Evolutionary conservation across 2,797 vertebrate species (phyloP).

Genomic region (Halcyon smyrnensis): DNA sequence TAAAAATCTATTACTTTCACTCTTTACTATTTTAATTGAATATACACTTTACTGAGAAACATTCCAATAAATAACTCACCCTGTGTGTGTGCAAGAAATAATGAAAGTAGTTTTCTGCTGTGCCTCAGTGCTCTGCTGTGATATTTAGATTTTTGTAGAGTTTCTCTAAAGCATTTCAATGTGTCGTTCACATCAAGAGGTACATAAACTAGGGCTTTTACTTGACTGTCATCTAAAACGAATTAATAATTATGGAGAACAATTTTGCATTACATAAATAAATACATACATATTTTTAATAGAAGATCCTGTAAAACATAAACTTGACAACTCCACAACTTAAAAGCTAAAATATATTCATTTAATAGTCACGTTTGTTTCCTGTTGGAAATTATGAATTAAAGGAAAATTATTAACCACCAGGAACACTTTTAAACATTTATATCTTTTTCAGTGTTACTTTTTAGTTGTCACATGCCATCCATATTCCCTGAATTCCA

Average conservation of each 20-base stretch:
- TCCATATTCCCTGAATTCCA: not conserved
- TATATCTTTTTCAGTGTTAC: not conserved
- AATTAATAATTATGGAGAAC: not conserved
- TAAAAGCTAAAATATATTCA: not conserved
- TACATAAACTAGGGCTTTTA: constrained; percentile 83
- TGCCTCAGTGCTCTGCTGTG: constrained; percentile 84
- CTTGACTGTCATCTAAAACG: constrained; percentile 76
- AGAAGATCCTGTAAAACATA: not conserved
- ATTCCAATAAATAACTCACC: constrained; percentile 54
- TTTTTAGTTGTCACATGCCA: not conserved
- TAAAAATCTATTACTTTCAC: not conserved
- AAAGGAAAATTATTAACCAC: not conserved
- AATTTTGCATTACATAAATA: not conserved
- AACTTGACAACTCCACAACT: not conserved
- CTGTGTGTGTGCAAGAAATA: constrained; percentile 87
- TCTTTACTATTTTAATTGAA: not conserved
- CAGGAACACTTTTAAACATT: not conserved
- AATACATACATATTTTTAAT: not conserved
- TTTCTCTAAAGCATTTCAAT: constrained; percentile 85
- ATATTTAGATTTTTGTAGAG: constrained; percentile 80
- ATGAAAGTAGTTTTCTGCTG: constrained; percentile 85
- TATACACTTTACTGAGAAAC: not conserved
- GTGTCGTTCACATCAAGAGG: constrained; percentile 90
- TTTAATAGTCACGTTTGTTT: not conserved
- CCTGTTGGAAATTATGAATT: not conserved